These are phyloP conservation scores for Periophthalmus modestus DNA, from an alignment of 2,113 vertebrate genomes.

Conservation along the genomic window DNA sequence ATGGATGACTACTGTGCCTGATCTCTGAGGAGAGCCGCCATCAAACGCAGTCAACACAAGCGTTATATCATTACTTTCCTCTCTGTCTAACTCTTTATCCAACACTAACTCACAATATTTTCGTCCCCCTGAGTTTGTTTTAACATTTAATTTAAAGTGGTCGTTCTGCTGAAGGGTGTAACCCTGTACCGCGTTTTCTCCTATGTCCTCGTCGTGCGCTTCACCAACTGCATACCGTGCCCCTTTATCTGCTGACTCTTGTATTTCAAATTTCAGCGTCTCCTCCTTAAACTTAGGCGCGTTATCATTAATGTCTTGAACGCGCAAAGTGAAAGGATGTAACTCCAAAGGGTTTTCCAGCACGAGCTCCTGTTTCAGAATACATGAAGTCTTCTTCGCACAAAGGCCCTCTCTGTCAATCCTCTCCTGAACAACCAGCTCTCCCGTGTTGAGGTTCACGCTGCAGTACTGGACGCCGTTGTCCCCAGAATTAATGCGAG, in stretches of 20 bases:
- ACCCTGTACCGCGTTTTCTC: conserved; percentile 62
- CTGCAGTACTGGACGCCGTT: conserved; percentile 58
- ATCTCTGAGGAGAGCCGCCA: too few relatives aligned
- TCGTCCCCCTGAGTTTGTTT: conserved; percentile 42
- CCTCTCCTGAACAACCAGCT: too few relatives aligned
- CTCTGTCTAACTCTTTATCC: too few relatives aligned
- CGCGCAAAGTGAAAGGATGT: conserved; percentile 49
- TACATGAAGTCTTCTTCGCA: too few relatives aligned
- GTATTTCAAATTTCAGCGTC: conserved; percentile 47
- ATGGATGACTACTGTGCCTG: too few relatives aligned
- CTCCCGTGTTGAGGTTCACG: too few relatives aligned
- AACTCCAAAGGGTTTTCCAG: conserved; percentile 72
- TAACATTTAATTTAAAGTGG: conserved; percentile 50
- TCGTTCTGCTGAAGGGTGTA: conserved; percentile 60
- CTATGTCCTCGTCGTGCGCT: conserved; percentile 70
- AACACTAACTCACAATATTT: conserved; percentile 56
- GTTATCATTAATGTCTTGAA: conserved; percentile 77
- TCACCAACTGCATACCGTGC: conserved; percentile 59
- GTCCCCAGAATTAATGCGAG: conserved; percentile 61
- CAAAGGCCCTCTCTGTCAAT: too few relatives aligned
- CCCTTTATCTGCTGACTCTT: conserved; percentile 58
- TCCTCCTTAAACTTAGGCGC: conserved; percentile 39
- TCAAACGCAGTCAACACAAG: too few relatives aligned
- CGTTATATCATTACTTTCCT: too few relatives aligned
- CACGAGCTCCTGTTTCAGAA: too few relatives aligned